These are phyloP conservation scores for Pantala flavescens DNA, from an alignment of 1,140 invertebrate species.

Conservation along the genomic window DNA sequence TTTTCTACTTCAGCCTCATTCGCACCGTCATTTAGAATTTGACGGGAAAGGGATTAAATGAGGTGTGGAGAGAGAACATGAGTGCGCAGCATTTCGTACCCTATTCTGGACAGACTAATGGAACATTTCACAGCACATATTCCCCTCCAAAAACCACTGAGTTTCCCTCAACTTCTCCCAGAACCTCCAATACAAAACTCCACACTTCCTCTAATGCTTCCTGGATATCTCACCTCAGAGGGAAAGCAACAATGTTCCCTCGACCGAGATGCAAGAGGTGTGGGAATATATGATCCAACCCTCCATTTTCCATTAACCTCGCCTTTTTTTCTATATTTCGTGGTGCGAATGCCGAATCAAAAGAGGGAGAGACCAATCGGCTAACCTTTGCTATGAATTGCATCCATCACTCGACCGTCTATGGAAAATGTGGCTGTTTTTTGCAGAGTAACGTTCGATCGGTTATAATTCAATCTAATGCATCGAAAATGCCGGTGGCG, in stretches of 20 bases:
- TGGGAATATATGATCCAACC: slow-evolving; percentile 1
- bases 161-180: not conserved
- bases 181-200: not conserved
- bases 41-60: too few species aligned
- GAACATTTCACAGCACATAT: not conserved
- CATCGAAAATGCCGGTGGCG: not conserved
- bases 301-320: slow-evolving; percentile 1
- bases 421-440: not conserved
- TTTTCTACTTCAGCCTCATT: too few species aligned
- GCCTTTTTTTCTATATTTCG: not conserved
- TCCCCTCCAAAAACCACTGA: not conserved
- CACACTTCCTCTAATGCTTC: not conserved
- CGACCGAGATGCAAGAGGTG: not conserved
- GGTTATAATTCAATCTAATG: slow-evolving; percentile 7
- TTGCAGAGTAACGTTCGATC: not conserved
- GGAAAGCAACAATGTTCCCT: not conserved
- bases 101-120: not conserved
- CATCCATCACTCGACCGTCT: not conserved
- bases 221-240: not conserved
- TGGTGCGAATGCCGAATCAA: not conserved
- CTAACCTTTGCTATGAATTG: not conserved
- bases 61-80: too few species aligned
- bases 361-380: not conserved
- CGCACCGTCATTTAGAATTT: too few species aligned
- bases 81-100: not conserved